Evolutionary conservation across 2,888 invertebrate species (phyloP), one percentile per base, ranked within the genome.

Genomic region (Ormyrus nitidulus): DNA sequence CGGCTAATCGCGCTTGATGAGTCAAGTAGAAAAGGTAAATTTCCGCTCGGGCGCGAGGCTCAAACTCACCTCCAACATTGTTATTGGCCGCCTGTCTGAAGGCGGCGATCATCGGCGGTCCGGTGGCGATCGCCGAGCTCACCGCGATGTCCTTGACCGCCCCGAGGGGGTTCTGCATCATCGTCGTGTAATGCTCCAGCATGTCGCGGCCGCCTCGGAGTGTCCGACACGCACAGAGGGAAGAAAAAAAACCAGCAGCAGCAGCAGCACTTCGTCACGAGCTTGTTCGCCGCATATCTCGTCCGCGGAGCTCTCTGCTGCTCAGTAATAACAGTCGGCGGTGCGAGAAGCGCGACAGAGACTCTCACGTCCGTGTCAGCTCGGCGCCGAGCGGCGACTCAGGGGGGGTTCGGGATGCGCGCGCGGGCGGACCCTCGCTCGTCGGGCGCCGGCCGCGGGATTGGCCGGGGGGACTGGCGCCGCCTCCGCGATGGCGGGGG

Each of bases 21-120:
- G 13, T 13, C 13, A 13, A 13, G 13, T 34, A 4, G 34, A 34
- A 34, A 0, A 34, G 34, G 34, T 34, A 34, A 34, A 34, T 34
- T 34, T 3, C 34, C 34, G 34, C 34, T 34, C 34, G 34, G 34
- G 34, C 34, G 34, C 34, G 0, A 3, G 34, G 34, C 34, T 34
- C 3, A 3, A 3, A 77, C 83, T 83, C 69, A 88, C 89, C 89
- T 54, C 86, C 85, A 56, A 88, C 86, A 66, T 88, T 88, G 80
- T 88, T 88, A 75, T 88, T 88, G 9, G 84, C 85, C 8, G 85
- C 73, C 6, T 86, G 84, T 13, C 87, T 86, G 77, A 89, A 89
- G 0, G 86, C 84, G 68, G 34, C 34, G 34, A 34, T 34, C 34
- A 61, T 86, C 85, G 54, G 86, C 77, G 49, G 86, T 83, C 62